Evolutionary conservation across 2,888 invertebrate species (phyloP).

Genomic region (Gibbula magus): DNA sequence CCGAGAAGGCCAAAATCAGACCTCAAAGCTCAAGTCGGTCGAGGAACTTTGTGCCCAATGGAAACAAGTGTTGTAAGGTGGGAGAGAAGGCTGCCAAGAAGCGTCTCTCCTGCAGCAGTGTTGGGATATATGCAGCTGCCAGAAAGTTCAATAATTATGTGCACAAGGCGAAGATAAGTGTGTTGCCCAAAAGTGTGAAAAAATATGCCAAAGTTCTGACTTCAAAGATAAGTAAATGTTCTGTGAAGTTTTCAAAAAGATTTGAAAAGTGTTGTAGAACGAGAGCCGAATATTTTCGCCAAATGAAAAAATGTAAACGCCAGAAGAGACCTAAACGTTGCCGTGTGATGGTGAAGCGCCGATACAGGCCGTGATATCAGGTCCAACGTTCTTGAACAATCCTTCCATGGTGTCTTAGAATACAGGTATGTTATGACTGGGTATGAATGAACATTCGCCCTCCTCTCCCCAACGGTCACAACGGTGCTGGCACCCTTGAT

Average conservation of each 20-base stretch:
- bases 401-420: background rate
- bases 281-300: conserved; percentile 44
- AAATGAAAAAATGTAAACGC: conserved; percentile 47
- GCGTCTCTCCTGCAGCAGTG: conserved; percentile 53
- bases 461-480: background rate
- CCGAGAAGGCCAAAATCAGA: background rate
- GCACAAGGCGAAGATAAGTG: background rate
- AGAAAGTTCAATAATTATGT: conserved; percentile 43
- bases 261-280: conserved; percentile 59
- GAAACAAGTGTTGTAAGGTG: conserved; percentile 59
- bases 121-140: conserved; percentile 51
- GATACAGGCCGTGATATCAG: conserved; percentile 29
- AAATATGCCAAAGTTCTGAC: conserved; percentile 40
- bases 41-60: conserved; percentile 51
- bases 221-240: conserved; percentile 56
- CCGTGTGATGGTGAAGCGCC: conserved; percentile 31
- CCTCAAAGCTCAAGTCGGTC: background rate
- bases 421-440: conserved; percentile 1
- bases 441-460: conserved; percentile 6
- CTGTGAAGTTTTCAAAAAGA: conserved; percentile 48
- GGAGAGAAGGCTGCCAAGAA: conserved; percentile 65
- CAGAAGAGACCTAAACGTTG: conserved; percentile 31
- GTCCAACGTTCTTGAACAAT: background rate
- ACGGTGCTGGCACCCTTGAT: background rate
- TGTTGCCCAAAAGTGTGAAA: conserved; percentile 11